Evolutionary conservation across 1,140 invertebrate genomes (phyloP).

Genomic region (Holcopasites calliopsidis): DNA sequence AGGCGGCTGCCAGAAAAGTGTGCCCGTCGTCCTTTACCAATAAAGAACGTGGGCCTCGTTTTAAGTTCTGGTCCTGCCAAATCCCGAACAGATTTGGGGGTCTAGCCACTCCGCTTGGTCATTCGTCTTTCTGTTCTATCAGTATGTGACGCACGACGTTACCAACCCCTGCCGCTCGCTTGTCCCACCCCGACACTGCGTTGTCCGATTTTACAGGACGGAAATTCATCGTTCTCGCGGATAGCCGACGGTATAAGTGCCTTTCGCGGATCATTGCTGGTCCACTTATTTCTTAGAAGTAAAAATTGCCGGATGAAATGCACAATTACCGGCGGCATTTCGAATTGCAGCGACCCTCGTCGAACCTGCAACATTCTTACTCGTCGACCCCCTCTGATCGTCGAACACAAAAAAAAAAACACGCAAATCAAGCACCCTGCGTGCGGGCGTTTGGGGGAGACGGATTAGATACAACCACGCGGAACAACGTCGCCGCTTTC

Average conservation of each 20-base stretch:
- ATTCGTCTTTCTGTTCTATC: constrained; percentile 64
- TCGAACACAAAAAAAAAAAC: background rate
- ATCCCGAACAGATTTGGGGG: constrained; percentile 71
- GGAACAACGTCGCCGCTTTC: constrained; percentile 6
- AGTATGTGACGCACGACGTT: constrained; percentile 61
- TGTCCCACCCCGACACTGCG: background rate
- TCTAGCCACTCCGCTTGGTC: constrained; percentile 57
- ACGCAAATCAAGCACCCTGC: background rate
- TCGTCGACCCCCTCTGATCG: background rate
- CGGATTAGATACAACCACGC: constrained; percentile 18
- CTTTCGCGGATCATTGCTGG: too few relatives aligned
- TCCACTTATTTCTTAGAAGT: background rate
- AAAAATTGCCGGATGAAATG: too few relatives aligned
- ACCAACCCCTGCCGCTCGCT: background rate
- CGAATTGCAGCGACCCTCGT: background rate
- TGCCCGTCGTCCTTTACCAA: constrained; percentile 66
- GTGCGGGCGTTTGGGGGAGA: too few relatives aligned
- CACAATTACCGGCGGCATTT: too few relatives aligned
- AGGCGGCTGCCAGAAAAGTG: constrained; percentile 31
- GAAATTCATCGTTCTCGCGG: background rate
- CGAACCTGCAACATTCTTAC: constrained; percentile 7
- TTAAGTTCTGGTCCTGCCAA: constrained; percentile 70
- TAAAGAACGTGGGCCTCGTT: constrained; percentile 72
- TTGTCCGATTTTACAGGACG: background rate
- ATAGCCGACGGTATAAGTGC: too few relatives aligned